Percentiles rank a stretch among this genome's conserved stretches.
phyloP scores from a whole-genome alignment of 1,140 invertebrate genomes.

The Microplitis demolitor region DNA sequence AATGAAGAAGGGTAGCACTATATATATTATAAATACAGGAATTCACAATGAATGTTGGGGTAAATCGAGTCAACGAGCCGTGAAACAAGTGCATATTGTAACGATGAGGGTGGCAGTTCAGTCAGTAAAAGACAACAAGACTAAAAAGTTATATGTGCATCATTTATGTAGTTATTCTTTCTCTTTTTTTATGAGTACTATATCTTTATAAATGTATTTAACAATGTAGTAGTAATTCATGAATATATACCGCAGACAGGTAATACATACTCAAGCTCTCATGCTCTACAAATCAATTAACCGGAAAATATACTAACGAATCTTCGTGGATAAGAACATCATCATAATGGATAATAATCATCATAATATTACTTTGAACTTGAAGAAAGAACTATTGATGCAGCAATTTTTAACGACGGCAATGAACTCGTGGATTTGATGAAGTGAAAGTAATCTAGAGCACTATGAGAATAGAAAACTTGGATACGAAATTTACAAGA shows the following conservation, averaged over 20 bases:
- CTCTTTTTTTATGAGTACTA: not conserved
- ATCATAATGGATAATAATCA: not conserved
- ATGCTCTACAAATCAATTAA: constrained; percentile 33
- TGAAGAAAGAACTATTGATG: not conserved
- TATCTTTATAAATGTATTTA: not conserved
- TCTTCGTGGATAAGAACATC: constrained; percentile 64
- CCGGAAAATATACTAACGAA: constrained; percentile 54
- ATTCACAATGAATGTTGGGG: constrained; percentile 13
- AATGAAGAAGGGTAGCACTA: too few relatives aligned
- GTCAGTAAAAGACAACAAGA: constrained; percentile 7
- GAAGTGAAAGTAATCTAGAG: too few relatives aligned
- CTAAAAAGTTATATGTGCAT: constrained; percentile 23
- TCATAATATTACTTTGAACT: not conserved
- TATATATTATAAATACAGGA: not conserved
- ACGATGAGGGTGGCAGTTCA: constrained; percentile 8
- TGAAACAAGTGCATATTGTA: constrained; percentile 34
- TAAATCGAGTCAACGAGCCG: constrained; percentile 38
- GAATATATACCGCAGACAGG: not conserved
- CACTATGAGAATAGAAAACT: too few relatives aligned
- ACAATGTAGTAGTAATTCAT: constrained; percentile 8
- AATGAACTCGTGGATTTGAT: too few relatives aligned
- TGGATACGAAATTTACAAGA: too few relatives aligned
- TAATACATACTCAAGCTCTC: constrained; percentile 21
- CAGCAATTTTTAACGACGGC: not conserved
- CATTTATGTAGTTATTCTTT: not conserved